These are phyloP conservation scores for Polyommatus icarus DNA, from an alignment of 2,888 invertebrate species.

Conservation along the genomic window DNA sequence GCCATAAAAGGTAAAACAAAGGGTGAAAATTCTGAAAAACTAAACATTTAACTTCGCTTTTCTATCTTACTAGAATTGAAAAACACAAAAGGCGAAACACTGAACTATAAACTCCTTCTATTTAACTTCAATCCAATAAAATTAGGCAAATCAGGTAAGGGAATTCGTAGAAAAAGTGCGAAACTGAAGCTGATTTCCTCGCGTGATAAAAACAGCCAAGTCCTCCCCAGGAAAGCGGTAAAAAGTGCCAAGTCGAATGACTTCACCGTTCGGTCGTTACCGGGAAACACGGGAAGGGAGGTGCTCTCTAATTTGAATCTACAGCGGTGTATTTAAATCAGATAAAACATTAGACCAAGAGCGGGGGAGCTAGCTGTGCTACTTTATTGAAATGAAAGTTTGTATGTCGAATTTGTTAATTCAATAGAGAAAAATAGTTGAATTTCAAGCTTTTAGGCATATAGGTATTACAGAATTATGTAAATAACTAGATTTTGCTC, in stretches of 20 bases:
- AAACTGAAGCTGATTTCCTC: conserved; percentile 78
- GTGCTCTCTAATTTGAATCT: conserved; percentile 81
- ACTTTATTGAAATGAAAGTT: not conserved
- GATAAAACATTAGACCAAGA: conserved; percentile 8
- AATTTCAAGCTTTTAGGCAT: no score
- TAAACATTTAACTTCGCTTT: no score
- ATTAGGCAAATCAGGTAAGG: not conserved
- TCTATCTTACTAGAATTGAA: no score
- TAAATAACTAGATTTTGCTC: no score
- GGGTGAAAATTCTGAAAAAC: no score
- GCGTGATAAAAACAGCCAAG: conserved; percentile 52
- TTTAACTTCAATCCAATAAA: not conserved
- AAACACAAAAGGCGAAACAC: not conserved
- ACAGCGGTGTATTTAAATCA: conserved; percentile 58
- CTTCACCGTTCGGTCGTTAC: conserved; percentile 76
- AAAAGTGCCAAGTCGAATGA: conserved; percentile 80
- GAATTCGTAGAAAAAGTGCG: conserved; percentile 58
- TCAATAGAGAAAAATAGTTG: no score
- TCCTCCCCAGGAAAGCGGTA: conserved; percentile 79
- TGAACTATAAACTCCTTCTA: not conserved
- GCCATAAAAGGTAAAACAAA: no score
- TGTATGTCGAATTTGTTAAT: not conserved
- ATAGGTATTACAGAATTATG: no score
- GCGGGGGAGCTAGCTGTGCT: not conserved
- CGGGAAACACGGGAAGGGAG: conserved; percentile 79